Evolutionary conservation across 2,888 invertebrate species (phyloP).

Genomic region (Neuroscelio doddi): DNA sequence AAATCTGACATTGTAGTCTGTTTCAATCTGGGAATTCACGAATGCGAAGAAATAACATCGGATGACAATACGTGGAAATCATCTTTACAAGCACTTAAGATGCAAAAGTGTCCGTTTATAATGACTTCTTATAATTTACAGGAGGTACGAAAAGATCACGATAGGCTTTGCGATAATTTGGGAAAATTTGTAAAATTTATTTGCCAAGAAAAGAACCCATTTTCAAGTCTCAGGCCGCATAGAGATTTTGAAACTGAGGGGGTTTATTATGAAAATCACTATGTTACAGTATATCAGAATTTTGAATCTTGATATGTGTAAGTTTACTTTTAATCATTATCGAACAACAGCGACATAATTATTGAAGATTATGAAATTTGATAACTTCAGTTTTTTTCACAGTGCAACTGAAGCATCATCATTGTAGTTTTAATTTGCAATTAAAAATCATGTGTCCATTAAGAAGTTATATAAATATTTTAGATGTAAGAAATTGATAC

Average conservation of each 20-base stretch:
- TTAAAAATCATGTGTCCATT: too few relatives aligned
- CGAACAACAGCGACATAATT: too few relatives aligned
- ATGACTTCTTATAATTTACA: constrained; percentile 57
- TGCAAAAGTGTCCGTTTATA: constrained; percentile 58
- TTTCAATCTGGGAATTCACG: constrained; percentile 62
- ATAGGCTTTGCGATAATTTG: constrained; percentile 53
- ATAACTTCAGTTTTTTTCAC: too few relatives aligned
- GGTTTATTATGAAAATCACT: constrained; percentile 63
- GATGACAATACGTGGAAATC: constrained; percentile 56
- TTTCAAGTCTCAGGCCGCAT: constrained; percentile 58
- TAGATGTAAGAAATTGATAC: too few relatives aligned
- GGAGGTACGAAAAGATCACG: constrained; percentile 55
- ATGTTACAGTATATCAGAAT: constrained; percentile 56
- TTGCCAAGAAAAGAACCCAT: constrained; percentile 55
- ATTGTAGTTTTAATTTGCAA: too few relatives aligned
- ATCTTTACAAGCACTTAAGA: constrained; percentile 50
- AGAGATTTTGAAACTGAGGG: constrained; percentile 61
- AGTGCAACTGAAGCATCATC: too few relatives aligned
- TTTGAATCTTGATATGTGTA: constrained; percentile 20
- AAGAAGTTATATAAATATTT: too few relatives aligned
- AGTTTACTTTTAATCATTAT: too few relatives aligned
- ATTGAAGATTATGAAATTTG: too few relatives aligned
- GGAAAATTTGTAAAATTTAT: constrained; percentile 32
- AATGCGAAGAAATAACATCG: constrained; percentile 52
- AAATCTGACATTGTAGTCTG: constrained; percentile 59